phyloP scores from a whole-genome alignment of 2,113 vertebrate genomes.

The Lophius piscatorius region DNA sequence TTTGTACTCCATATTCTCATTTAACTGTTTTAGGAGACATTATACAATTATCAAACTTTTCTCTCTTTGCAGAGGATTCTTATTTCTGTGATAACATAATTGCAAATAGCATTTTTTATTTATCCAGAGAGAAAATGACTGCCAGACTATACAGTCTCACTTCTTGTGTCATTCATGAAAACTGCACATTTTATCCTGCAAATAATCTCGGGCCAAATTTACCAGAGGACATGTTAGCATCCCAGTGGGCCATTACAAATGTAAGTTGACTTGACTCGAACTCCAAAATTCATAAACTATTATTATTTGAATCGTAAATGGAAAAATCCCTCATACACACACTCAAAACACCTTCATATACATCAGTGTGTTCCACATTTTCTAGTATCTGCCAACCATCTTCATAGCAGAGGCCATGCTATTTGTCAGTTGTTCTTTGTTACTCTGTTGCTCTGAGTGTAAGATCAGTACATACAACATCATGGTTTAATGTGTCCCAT shows the following conservation, averaged over 20 bases:
- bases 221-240: neutral
- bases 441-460: slow-evolving; percentile 22
- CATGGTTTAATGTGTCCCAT: slow-evolving; percentile 7
- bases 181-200: slow-evolving; percentile 1
- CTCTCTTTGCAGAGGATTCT: neutral
- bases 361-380: slow-evolving; percentile 1
- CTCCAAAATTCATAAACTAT: slow-evolving; percentile 21
- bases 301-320: slow-evolving; percentile 27
- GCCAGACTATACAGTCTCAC: too few species aligned
- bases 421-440: slow-evolving; percentile 21
- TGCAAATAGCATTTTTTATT: too few species aligned
- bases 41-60: neutral
- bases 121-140: too few species aligned
- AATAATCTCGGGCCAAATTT: slow-evolving; percentile 5
- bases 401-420: slow-evolving; percentile 8
- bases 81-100: neutral
- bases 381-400: slow-evolving; percentile 10
- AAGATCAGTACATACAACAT: slow-evolving; percentile 37
- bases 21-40: neutral
- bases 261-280: slow-evolving; percentile 29
- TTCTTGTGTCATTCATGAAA: too few species aligned
- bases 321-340: neutral
- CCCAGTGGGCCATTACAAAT: slow-evolving; percentile 6
- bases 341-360: slow-evolving; percentile 18
- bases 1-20: too few species aligned